These are phyloP conservation scores for Idaea biselata DNA, from an alignment of 2,888 invertebrate genomes.

Conservation along the genomic window DNA sequence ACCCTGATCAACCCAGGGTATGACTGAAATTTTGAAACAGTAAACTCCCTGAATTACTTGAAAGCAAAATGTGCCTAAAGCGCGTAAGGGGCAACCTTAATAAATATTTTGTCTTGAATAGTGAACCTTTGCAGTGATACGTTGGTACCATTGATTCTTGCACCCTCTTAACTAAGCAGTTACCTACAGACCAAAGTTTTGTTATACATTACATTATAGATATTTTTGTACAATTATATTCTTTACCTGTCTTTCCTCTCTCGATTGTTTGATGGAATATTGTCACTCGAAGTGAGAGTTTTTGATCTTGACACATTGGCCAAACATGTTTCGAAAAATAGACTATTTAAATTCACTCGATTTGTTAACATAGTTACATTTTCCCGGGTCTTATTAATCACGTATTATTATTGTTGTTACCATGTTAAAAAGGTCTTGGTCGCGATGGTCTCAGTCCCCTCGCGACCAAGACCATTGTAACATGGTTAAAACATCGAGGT, in stretches of 20 bases:
- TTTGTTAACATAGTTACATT: too few species aligned
- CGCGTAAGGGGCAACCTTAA: background rate
- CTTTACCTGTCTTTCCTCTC: background rate
- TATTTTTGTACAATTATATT: background rate
- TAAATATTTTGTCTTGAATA: background rate
- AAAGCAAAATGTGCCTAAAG: background rate
- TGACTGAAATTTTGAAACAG: background rate
- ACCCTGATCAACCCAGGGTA: too few species aligned
- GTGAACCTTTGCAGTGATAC: background rate
- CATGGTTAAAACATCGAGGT: too few species aligned
- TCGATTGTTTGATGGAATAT: background rate
- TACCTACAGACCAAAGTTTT: background rate
- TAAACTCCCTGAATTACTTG: background rate
- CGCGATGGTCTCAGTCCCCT: too few species aligned
- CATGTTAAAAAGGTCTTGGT: too few species aligned
- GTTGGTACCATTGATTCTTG: background rate
- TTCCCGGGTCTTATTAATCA: too few species aligned
- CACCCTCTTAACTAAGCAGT: background rate
- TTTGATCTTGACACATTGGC: too few species aligned
- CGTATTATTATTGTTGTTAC: too few species aligned
- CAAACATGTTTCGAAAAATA: too few species aligned
- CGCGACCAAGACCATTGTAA: too few species aligned
- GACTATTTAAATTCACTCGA: too few species aligned
- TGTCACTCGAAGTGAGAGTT: too few species aligned
- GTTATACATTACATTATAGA: background rate